Evolutionary conservation across 2,797 vertebrate genomes (phyloP), one percentile per base, ranked within the genome.

Genomic region (Etheostoma perlongum): DNA sequence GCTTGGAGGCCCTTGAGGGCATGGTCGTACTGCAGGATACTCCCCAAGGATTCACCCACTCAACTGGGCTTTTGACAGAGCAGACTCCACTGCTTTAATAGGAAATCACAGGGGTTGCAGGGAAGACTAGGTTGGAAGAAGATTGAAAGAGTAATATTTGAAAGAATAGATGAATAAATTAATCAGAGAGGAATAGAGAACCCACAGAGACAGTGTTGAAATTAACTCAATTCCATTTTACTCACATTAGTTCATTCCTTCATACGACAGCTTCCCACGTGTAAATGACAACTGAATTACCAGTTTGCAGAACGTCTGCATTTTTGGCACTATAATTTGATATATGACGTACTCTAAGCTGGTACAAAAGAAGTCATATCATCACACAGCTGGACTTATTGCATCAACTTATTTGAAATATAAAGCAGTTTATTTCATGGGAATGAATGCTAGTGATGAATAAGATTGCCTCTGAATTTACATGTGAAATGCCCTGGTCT

Each of bases 291-390:
- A 55, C 33, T 63, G 77, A 64, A 74, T 70, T 79, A 69, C 23
- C 63, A 64, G 25, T 6, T 16, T 1, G 0, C 27, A 74, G 55
- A 78, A 64, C 61, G 54, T 55, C 58, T 60, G 67, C 54, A 33
- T 69, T 78, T 79, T 70, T 70, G 55, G 79, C 73, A 77, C 30
- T 12, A 2, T 85, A 52, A 86, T 88, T 79, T 90, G 68, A 89
- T 81, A 44, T 67, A 87, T 80, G 71, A 77, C 0, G 4, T 33
- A 36, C 36, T 67, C 64, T 64, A 40, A 63, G 59, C 51, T 30
- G 19, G 51, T 53, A 59, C 47, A 53, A 82, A 80, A 81, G 75
- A 82, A 79, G 18, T 57, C 18, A 40, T 78, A 78, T 76, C 44
- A 66, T 86, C 64, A 63, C 64, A 71, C 71, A 74, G 64, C 47